A percentile compares a stretch with the other conserved stretches of the same genome.
phyloP scores from a whole-genome alignment of 2,113 vertebrate genomes.

The Amphilophus citrinellus region DNA sequence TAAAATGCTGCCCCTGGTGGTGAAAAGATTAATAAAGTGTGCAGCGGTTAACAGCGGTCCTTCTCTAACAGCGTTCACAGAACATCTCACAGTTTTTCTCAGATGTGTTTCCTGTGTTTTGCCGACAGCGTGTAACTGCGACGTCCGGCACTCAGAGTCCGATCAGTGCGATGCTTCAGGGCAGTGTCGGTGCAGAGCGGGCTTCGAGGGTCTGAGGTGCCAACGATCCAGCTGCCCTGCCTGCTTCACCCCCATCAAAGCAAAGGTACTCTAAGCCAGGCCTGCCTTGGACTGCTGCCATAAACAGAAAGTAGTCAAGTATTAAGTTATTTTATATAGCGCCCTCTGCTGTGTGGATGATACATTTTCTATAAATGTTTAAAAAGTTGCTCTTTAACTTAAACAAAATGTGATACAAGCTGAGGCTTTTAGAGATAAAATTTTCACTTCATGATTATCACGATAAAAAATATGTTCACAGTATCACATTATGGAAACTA shows the following conservation, averaged over 20 bases:
- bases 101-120: conserved; percentile 2
- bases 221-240: conserved; percentile 83
- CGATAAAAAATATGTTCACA: not conserved
- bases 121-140: conserved; percentile 86
- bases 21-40: not conserved
- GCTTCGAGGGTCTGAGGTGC: conserved; percentile 86
- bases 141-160: conserved; percentile 75
- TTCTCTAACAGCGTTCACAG: too few relatives aligned
- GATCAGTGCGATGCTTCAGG: conserved; percentile 81
- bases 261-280: conserved; percentile 77
- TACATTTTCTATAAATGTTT: not conserved
- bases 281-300: not conserved
- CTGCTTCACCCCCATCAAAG: conserved; percentile 88
- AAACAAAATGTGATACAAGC: not conserved
- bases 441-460: not conserved
- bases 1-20: not conserved
- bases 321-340: too few relatives aligned
- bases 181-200: conserved; percentile 87
- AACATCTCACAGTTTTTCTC: not conserved
- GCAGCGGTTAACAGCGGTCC: too few relatives aligned
- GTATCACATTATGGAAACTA: not conserved
- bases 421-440: not conserved
- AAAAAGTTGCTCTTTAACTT: not conserved
- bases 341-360: not conserved
- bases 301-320: not conserved